A percentile compares a stretch with the other conserved stretches of the same genome.
These are phyloP conservation scores for Zoanthus solanderi DNA, from an alignment of 92 coral and sea anemone genomes.

Conservation along the genomic window DNA sequence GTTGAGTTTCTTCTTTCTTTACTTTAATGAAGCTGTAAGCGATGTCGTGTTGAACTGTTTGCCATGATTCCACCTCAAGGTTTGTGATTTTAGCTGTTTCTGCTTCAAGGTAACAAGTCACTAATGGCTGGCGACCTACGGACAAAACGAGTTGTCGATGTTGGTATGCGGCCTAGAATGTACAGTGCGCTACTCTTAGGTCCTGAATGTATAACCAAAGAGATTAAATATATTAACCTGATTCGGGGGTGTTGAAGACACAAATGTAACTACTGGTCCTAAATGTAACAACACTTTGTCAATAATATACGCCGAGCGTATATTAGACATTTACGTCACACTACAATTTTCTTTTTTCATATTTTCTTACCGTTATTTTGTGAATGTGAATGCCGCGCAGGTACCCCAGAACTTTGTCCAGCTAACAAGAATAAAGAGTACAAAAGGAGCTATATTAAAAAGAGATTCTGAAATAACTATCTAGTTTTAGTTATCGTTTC, in stretches of 20 bases:
- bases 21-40: constrained; percentile 82
- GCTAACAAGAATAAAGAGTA: not conserved
- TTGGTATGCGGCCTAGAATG: too few species aligned
- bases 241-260: too few species aligned
- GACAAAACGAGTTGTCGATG: not conserved
- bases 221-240: too few species aligned
- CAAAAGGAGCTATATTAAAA: not conserved
- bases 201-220: too few species aligned
- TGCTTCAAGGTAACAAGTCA: constrained; percentile 66
- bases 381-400: not conserved
- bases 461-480: too few species aligned
- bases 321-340: too few species aligned
- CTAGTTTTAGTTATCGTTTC: not conserved
- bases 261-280: too few species aligned
- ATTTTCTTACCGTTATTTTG: not conserved
- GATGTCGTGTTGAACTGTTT: constrained; percentile 84
- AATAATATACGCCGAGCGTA: too few species aligned
- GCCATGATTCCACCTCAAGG: constrained; percentile 64
- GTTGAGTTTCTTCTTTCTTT: constrained; percentile 52
- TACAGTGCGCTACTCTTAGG: too few species aligned
- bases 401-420: not conserved
- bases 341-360: too few species aligned
- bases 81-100: constrained; percentile 70
- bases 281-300: too few species aligned
- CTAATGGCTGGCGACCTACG: constrained; percentile 9